Evolutionary conservation across 1,140 invertebrate genomes (phyloP).

Genomic region (Maconellicoccus hirsutus): DNA sequence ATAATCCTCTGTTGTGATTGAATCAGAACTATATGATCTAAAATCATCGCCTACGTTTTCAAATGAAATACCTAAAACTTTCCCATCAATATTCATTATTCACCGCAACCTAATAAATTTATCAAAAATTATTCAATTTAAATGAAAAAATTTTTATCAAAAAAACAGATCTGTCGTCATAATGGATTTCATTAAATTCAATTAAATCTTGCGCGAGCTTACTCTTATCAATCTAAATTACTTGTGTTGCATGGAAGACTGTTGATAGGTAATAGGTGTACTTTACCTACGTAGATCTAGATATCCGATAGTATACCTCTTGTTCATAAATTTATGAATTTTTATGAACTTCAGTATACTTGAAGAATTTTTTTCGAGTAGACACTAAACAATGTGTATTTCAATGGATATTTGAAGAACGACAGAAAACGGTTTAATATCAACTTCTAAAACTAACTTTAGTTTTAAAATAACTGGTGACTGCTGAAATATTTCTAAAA

Average conservation of each 20-base stretch:
- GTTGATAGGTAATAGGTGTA: background rate
- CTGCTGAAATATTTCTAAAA: too few species aligned
- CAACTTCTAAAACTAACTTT: too few species aligned
- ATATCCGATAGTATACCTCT: too few species aligned
- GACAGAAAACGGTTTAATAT: too few species aligned
- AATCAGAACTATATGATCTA: background rate
- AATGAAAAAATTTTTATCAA: background rate
- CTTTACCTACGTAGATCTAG: too few species aligned
- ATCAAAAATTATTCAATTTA: background rate
- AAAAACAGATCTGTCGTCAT: background rate
- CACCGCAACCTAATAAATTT: background rate
- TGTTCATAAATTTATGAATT: too few species aligned
- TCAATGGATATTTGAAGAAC: too few species aligned
- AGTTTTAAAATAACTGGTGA: too few species aligned
- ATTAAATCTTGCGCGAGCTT: background rate
- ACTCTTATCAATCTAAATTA: background rate
- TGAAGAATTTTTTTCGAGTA: too few species aligned
- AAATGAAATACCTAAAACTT: background rate
- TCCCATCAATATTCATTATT: background rate
- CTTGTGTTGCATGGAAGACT: background rate
- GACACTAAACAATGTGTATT: too few species aligned
- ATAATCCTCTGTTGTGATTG: background rate
- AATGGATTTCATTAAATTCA: background rate
- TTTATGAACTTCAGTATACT: too few species aligned
- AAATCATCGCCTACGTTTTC: background rate